These are phyloP conservation scores for Synodontis membranacea DNA, from an alignment of 2,113 vertebrate species.

Conservation along the genomic window DNA sequence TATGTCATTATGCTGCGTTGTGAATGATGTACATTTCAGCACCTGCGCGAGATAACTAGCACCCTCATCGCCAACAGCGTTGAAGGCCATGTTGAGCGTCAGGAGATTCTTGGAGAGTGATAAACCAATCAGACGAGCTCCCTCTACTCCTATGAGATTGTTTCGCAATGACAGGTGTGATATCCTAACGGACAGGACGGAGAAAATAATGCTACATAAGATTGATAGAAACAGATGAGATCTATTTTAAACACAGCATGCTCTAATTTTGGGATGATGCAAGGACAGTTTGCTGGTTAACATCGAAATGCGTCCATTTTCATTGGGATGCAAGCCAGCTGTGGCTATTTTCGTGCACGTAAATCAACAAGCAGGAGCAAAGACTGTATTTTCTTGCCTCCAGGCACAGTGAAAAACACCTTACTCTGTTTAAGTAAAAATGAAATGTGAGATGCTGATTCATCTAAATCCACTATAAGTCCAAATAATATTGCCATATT, in stretches of 20 bases:
- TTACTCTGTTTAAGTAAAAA: no score
- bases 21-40: neutral
- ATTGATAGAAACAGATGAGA: neutral
- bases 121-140: slow-evolving; percentile 73
- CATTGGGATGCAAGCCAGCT: neutral
- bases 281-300: neutral
- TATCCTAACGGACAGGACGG: slow-evolving; percentile 65
- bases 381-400: neutral
- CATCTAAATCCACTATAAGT: no score
- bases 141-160: slow-evolving; percentile 74
- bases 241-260: neutral
- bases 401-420: neutral
- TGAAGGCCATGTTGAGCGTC: slow-evolving; percentile 82
- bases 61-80: slow-evolving; percentile 79
- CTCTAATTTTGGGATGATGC: neutral
- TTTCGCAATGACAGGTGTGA: slow-evolving; percentile 78
- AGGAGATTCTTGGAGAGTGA: slow-evolving; percentile 75
- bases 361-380: neutral
- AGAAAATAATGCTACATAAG: neutral
- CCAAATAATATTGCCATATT: neutral
- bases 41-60: slow-evolving; percentile 79
- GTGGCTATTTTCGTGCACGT: neutral
- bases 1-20: neutral
- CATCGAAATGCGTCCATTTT: neutral
- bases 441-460: no score